Percentiles rank a stretch among this genome's conserved stretches.
phyloP scores from a whole-genome alignment of 2,797 vertebrate species.

The Caiman crocodilus region DNA sequence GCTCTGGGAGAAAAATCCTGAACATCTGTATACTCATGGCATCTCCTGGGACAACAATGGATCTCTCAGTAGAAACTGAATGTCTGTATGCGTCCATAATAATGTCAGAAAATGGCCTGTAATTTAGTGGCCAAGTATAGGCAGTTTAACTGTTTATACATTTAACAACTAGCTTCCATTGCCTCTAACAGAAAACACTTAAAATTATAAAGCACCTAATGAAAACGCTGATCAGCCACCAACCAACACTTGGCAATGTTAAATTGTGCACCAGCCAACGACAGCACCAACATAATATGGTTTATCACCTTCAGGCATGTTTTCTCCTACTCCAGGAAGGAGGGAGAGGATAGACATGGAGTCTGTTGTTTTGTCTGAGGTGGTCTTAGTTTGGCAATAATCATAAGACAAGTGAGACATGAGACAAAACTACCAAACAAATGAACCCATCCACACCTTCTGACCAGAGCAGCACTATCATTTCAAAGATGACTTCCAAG shows the following conservation, averaged over 20 bases:
- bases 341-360: neutral
- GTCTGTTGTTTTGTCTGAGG: neutral
- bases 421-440: rapidly evolving
- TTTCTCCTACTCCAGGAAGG: neutral
- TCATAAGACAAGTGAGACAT: neutral
- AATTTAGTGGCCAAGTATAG: neutral
- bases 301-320: neutral
- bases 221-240: neutral
- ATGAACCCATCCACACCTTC: neutral
- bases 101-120: neutral
- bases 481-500: neutral
- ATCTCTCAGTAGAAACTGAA: too few species aligned
- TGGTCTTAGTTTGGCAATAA: rapidly evolving
- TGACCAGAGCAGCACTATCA: neutral
- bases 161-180: neutral
- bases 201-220: neutral
- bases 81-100: too few species aligned
- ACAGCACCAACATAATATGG: neutral
- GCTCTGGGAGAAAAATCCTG: too few species aligned
- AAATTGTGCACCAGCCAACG: neutral
- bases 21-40: too few species aligned
- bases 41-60: too few species aligned
- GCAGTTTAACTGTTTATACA: neutral
- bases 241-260: neutral
- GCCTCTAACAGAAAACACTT: neutral